Base-by-base conservation (phyloP, 2,888 invertebrate species). In the Drosophila mulleri region DNA sequence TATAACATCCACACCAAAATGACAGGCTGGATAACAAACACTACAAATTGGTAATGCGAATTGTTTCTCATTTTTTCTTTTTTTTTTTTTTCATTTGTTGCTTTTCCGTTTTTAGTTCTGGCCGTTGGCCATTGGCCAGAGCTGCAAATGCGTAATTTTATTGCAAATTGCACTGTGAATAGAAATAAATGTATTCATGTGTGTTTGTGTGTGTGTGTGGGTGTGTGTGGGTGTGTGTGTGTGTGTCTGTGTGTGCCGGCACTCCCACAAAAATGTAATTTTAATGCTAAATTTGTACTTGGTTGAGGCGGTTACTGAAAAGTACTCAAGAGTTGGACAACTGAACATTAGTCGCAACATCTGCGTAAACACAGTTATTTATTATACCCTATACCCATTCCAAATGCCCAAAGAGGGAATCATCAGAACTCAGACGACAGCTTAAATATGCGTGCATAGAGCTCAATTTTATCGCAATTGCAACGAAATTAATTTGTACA, bases 141-240 rank as follows among this genome's bases (percentile, higher is more conserved):
- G 58, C 47, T 68, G 61, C 75, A 56, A 52, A 72, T 80, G 53
- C 54, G 76, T 69, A 83, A 64, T 73, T 72, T 75, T 73, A 67
- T 80, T 67, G 71, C 53, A 57, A 71, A 75, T 82, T 77, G 56
- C 63, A 68, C 48, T 67, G 61, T 65, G 39, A 56, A 47, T 69
- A 39, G 14, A 48, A 23, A 53, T 50, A 32, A 3, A 26, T 47
- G n/a, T 8, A 41, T 37, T 3, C 35, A 18, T 39, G 14, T 53
- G 5, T 23, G 8, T 3, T 2, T 26, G 26, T 2, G 5, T 26
- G 26, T 26, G 5, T 23, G 8, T 3, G 26, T 26, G 26, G 3
- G 5, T 26, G 26, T 26, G 26, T 26, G 26, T 26, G 26, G 2
- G 26, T 37, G 53, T 37, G 8, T 20, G 37, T 8, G 23, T 68